Evolutionary conservation across 2,888 invertebrate genomes (phyloP).

Genomic region (Notocelia uddmanniana): DNA sequence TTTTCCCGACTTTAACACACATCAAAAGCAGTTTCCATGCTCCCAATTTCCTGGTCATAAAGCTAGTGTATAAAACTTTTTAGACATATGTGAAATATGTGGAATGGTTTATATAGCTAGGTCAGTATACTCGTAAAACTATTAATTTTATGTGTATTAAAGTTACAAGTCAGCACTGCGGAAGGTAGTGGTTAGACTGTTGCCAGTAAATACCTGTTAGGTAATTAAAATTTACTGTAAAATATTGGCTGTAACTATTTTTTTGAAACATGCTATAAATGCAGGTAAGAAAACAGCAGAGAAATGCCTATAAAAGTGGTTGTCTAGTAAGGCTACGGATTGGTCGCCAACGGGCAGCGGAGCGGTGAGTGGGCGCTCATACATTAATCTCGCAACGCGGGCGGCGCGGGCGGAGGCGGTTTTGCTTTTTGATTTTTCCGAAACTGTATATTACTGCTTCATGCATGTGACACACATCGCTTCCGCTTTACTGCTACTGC

Average conservation of each 20-base stretch:
- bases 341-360: too few relatives aligned
- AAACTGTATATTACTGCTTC: too few relatives aligned
- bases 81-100: constrained; percentile 1
- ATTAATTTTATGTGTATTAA: not conserved
- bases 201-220: not conserved
- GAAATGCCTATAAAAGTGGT: constrained; percentile 45
- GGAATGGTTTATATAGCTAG: not conserved
- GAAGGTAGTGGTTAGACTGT: constrained; percentile 5
- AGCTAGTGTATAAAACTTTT: constrained; percentile 19
- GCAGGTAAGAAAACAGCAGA: not conserved
- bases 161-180: not conserved
- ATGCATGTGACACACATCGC: too few relatives aligned
- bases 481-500: too few relatives aligned
- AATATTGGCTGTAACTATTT: not conserved
- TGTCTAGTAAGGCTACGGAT: too few relatives aligned
- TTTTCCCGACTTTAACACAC: not conserved
- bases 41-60: constrained; percentile 21
- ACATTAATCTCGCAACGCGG: too few relatives aligned
- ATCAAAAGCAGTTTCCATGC: constrained; percentile 32
- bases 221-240: not conserved
- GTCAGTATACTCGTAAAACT: constrained; percentile 22
- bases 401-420: too few relatives aligned
- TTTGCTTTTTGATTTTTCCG: too few relatives aligned
- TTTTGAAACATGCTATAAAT: not conserved
- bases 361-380: too few relatives aligned